Conservation (phyloP, 2,113 vertebrate genomes). For the Grantiella picta region DNA sequence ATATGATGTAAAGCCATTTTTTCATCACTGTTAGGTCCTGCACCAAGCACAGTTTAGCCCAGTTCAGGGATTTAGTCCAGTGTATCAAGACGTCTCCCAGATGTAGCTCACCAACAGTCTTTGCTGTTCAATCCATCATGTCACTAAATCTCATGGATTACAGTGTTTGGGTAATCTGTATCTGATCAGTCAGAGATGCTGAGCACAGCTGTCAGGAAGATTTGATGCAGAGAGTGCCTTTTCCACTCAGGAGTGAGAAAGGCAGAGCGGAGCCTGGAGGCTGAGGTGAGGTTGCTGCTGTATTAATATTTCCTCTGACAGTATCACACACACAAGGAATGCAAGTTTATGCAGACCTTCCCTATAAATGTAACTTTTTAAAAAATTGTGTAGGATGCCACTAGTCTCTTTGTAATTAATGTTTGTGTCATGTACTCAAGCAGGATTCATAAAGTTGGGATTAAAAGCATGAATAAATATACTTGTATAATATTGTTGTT, state of each 20-base stretch:
- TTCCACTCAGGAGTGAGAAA: background rate
- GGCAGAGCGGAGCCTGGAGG: background rate
- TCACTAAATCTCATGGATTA: slow-evolving; percentile 20
- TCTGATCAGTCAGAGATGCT: background rate
- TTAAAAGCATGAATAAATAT: background rate
- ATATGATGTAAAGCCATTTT: slow-evolving; percentile 4
- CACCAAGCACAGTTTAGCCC: background rate
- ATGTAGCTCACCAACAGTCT: background rate
- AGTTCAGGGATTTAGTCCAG: background rate
- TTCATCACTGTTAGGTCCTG: background rate
- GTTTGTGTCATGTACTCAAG: background rate
- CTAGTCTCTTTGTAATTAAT: background rate
- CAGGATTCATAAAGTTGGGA: background rate
- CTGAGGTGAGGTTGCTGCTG: background rate
- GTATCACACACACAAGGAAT: background rate
- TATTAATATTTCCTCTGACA: background rate
- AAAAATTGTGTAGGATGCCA: background rate
- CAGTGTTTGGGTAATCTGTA: background rate
- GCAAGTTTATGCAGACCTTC: background rate
- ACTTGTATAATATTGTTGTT: background rate
- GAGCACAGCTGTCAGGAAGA: slow-evolving; percentile 12
- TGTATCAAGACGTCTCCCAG: background rate
- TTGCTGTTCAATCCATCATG: background rate
- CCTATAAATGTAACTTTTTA: background rate
- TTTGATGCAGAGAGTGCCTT: background rate